Evolutionary conservation across 1,140 invertebrate genomes (phyloP), one percentile per base, ranked within the genome.

Genomic region (Hycleus phaleratus): DNA sequence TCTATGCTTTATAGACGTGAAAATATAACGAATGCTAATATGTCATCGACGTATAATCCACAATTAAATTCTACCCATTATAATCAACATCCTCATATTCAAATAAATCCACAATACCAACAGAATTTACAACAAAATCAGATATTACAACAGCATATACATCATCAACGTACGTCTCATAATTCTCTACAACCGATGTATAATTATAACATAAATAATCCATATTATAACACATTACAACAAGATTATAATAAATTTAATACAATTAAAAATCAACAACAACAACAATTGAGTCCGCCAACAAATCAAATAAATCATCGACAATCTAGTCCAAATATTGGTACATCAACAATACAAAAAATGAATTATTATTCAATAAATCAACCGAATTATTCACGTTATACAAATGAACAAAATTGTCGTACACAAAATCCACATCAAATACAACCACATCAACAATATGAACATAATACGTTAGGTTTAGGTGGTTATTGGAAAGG

Each of bases 401-500:
- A 49, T n/a, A 45, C 46, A 58, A 42, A 26, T 38, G 26, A 47
- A 26, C 47, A 49, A 58, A 39, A 51, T 45, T 51, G 49, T 39
- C 50, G 39, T 38, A 25, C 48, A 11, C 9, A 7, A 24, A 70
- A 65, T 60, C 64, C 69, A 12, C 66, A 69, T 57, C 67, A 71
- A 47, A 63, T 73, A 24, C 69, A 71, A 49, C 70, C 72, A 4
- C 72, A 74, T 63, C 72, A 74, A 50, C 72, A 74, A 48, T 73
- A 74, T 49, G 71, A 74, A 62, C 67, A 69, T 46, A 64, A 68
- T 46, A 64, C 55, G 49, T 56, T 65, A n/a, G 68, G 70, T 11
- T 63, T 74, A 24, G 72, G 71, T 7, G 73, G 72, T 39, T 72
- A 68, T 60, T 73, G 72, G 73, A 72, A 70, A 58, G 62, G 62